A percentile compares a stretch with the other conserved stretches of the same genome.
Evolutionary conservation across 2,113 vertebrate genomes (phyloP).

Genomic region (Prunella himalayana): DNA sequence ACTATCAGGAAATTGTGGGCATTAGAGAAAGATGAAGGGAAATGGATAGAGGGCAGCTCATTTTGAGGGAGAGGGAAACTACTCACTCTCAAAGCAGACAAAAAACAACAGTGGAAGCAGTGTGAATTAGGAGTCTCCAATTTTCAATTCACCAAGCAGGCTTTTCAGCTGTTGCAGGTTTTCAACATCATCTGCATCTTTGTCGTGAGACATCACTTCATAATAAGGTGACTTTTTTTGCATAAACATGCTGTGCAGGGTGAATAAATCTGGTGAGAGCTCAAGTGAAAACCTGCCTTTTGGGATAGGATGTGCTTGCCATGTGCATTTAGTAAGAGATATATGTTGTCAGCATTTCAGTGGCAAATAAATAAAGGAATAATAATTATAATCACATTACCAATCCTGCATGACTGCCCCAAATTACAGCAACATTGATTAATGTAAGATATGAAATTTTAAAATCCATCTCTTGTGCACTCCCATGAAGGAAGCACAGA

Average conservation of each 20-base stretch:
- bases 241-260: background rate
- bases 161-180: background rate
- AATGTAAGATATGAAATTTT: background rate
- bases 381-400: background rate
- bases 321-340: background rate
- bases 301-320: background rate
- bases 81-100: background rate
- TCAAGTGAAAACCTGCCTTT: background rate
- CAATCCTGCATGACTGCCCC: background rate
- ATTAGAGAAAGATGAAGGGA: background rate
- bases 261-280: background rate
- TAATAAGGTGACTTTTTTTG: background rate
- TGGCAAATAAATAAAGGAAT: background rate
- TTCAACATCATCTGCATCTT: background rate
- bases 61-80: background rate
- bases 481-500: background rate
- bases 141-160: background rate
- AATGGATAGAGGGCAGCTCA: background rate
- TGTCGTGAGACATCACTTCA: background rate
- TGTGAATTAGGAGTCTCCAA: background rate
- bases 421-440: background rate
- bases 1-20: accelerated
- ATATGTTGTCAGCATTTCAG: background rate
- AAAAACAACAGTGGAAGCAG: accelerated
- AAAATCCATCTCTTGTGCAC: background rate